Evolutionary conservation across 2,797 vertebrate species (phyloP), one percentile per base, ranked within the genome.

Genomic region (Cacajao melanocephalus): DNA sequence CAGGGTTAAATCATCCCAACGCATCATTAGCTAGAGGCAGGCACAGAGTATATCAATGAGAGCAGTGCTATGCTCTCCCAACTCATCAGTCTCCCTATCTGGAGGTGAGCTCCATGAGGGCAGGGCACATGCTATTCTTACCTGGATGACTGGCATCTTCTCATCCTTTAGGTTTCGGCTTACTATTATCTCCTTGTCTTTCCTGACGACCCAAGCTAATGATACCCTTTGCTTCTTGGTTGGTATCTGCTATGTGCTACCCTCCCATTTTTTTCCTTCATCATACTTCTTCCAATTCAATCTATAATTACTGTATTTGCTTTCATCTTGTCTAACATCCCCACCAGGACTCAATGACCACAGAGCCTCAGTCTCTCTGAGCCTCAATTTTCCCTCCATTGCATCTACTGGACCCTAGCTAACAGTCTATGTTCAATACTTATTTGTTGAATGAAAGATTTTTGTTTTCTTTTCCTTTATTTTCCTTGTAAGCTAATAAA

Each of bases 101-200:
- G 15, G 55, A 44, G 5, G 2, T 13, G 55, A 75, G 30, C 2
- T 57, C 70, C 33, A 81, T 17, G 41, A 88, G 33, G n/a, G 39
- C 1, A 2, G 70, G 14, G n/a, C 33, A 55, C 41, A 33, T 5
- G 7, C 2, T 0, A n/a, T 26, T 30, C 19, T 6, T 1, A 50
- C 36, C 67, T 39, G 44, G 7, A 46, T 14, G 17, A 36, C 26
- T 79, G 20, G 28, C 20, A 48, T 41, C 48, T 80, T 70, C 48
- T 82, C 55, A 61, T 30, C 19, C 24, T 80, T 52, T 19, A 67
- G 39, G 39, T 39, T 13, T 39, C 46, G 4, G 4, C 46, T 39
- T 13, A 80, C 2, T 24, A 6, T 48, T 28, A 36, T 39, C 46
- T 76, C 36, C 30, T 48, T 19, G 7, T 39, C 36, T 64, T 80